Percentiles rank a stretch among this genome's conserved stretches.
Conservation (phyloP, 2,113 vertebrate species). For the Callionymus lyra region DNA sequence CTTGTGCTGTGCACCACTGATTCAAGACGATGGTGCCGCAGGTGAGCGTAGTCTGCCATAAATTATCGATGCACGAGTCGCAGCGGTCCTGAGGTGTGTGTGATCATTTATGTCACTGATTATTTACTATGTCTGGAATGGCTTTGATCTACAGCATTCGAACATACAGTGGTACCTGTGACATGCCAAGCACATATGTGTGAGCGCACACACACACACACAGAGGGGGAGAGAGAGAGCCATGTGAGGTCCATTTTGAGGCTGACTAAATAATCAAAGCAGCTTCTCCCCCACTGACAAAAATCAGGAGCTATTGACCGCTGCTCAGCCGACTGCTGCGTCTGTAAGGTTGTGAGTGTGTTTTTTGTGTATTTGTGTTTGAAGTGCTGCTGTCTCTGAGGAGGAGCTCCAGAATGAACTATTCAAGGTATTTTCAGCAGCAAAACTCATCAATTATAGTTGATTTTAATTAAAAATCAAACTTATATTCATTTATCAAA, state of each 20-base stretch:
- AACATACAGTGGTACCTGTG: no score
- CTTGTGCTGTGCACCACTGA: conserved; percentile 20
- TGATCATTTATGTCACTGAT: conserved; percentile 13
- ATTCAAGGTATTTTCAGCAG: no score
- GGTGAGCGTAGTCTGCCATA: conserved; percentile 12
- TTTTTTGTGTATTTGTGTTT: conserved; percentile 2
- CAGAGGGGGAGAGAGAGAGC: conserved; percentile 4
- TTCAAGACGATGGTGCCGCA: conserved; percentile 28
- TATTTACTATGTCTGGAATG: conserved; percentile 9
- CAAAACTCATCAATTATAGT: no score
- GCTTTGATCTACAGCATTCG: no score
- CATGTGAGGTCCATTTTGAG: conserved; percentile 29
- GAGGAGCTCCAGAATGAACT: conserved; percentile 24
- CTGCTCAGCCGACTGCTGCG: conserved; percentile 22
- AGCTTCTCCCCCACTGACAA: conserved; percentile 34
- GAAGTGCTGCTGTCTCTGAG: conserved; percentile 12
- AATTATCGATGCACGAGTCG: no score
- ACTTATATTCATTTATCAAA: no score
- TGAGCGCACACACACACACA: conserved; percentile 9
- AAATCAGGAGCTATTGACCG: conserved; percentile 31
- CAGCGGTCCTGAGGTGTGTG: no score
- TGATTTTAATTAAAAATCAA: no score
- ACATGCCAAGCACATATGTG: neutral
- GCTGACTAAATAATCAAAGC: conserved; percentile 47
- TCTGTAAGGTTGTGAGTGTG: neutral